Evolutionary conservation across 2,113 vertebrate species (phyloP), one percentile per base, ranked within the genome.

Genomic region (Naja naja): DNA sequence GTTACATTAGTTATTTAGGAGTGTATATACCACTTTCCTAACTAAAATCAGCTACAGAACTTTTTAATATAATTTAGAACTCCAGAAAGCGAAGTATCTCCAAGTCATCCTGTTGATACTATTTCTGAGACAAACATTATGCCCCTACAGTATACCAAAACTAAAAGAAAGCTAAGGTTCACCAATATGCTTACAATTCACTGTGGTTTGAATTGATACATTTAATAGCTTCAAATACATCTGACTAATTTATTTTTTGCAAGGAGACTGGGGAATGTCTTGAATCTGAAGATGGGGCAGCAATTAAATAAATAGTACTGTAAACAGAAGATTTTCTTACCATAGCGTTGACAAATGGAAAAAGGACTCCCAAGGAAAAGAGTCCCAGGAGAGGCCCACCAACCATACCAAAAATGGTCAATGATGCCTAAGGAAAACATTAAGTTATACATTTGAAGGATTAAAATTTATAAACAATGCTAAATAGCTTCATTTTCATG

Each of bases 351-450:
- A 97, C 94, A 95, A 98, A 98, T 85, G 98, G 98, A 95, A 98
- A 99, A 92, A 99, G 96, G 96, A 99, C 99, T 91, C 99, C 99
- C 94, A 99, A 96, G 43, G 98, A 1, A 97, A 98, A 99, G 1
- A 99, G 96, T 52, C 99, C 99, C 60, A 99, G 94, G 89, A 99
- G 98, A 53, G 99, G 99, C 34, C 99, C 99, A 81, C 99, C 98
- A 56, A 99, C 94, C 98, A 99, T 99, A 60, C 99, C 99, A 96
- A 99, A 99, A 96, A 99, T 98, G 93, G 98, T 99, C 95, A 99
- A 97, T 0, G 99, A 98, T 55, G 99, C 99, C 99, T 99, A 88
- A 55, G 95, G 88, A 97, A 96, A 89, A 90, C 60, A 94, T 1
- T 74, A 43, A 81, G 25, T 93, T 25, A 93, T 22, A 7, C 89